phyloP scores from a whole-genome alignment of 2,113 vertebrate genomes.

The Myiagra hebetior region DNA sequence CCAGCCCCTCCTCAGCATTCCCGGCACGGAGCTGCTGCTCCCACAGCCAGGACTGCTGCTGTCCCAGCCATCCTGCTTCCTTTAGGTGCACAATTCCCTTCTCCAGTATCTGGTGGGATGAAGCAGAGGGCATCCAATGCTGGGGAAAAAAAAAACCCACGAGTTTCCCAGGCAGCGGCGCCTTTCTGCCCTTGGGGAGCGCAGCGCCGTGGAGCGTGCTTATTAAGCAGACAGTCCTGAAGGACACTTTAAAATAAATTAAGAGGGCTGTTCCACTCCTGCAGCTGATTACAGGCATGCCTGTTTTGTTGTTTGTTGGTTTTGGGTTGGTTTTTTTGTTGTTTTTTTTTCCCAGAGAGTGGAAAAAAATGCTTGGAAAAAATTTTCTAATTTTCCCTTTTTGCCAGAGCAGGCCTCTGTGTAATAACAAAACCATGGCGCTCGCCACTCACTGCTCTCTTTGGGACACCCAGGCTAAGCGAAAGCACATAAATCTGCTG shows the following conservation, averaged over 20 bases:
- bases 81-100: neutral
- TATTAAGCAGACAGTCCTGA: conserved; percentile 69
- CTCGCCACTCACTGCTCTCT: neutral
- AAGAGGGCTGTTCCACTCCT: conserved; percentile 37
- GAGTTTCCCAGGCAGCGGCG: conserved; percentile 47
- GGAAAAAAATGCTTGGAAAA: conserved; percentile 13
- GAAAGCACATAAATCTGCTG: neutral
- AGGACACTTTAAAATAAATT: conserved; percentile 72
- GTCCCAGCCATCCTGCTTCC: neutral
- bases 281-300: conserved; percentile 31
- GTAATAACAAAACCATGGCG: neutral
- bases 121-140: neutral
- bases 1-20: neutral
- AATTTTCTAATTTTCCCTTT: neutral
- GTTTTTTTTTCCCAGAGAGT: neutral
- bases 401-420: conserved; percentile 18
- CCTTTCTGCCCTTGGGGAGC: conserved; percentile 49
- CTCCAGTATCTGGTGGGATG: neutral
- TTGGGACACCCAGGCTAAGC: neutral
- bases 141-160: neutral
- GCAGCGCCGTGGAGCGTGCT: conserved; percentile 21
- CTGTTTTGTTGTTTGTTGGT: neutral
- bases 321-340: neutral
- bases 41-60: neutral
- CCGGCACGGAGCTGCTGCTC: accelerated